Conservation (phyloP, 2,888 invertebrate species). For the Nephrotoma guestfalica region DNA sequence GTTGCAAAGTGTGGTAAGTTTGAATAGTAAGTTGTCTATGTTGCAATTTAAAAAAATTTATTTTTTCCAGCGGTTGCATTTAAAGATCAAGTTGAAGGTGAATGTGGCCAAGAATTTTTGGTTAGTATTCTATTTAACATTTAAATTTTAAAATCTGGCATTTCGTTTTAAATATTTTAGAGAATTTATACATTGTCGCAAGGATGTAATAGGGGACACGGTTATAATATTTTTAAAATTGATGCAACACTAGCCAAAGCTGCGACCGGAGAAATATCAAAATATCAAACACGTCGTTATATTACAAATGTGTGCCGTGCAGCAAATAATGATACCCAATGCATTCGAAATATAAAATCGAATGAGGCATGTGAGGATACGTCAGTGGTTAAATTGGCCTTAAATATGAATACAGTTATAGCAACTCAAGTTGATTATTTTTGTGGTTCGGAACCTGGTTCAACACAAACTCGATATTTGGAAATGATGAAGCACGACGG, state of each 20-base stretch:
- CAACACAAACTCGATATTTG: neutral
- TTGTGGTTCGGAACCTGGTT: neutral
- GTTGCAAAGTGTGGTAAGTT: neutral
- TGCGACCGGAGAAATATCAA: neutral
- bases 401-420: neutral
- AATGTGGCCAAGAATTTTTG: neutral
- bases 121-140: neutral
- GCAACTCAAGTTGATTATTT: neutral
- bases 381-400: neutral
- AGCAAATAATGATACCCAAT: neutral
- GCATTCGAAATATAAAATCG: neutral
- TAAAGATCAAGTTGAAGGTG: neutral
- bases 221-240: neutral
- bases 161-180: neutral
- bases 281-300: neutral
- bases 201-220: neutral
- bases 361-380: neutral
- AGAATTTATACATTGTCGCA: neutral
- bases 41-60: neutral
- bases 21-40: neutral
- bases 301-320: neutral
- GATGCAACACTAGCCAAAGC: neutral
- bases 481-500: neutral
- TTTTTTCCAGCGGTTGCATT: neutral
- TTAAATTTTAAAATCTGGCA: neutral